Base-by-base conservation (phyloP, 2,797 vertebrate species). In the Salarias fasciatus region DNA sequence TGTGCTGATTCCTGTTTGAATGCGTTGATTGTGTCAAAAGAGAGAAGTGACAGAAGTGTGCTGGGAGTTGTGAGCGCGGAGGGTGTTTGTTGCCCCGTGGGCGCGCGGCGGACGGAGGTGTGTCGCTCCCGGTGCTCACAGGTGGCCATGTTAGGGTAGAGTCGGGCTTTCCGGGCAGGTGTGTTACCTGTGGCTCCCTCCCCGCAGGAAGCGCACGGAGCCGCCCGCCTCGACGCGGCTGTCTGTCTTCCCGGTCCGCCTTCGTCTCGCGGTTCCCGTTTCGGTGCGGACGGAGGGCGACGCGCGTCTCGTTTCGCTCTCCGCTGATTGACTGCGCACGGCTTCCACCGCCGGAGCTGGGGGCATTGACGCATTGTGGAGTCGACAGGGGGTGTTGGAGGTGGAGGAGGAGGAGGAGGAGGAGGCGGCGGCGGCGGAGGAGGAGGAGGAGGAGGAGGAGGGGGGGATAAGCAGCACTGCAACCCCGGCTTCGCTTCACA, bases 311-410 rank as follows among this genome's bases (percentile, higher is more conserved):
- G 43, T 73, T 85, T 80, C n/a, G 82, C 78, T 65, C 65, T 85
- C 73, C 77, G 53, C 74, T 82, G 84, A 86, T 24, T 82, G 81
- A 85, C 80, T 88, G 88, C 82, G 83, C 84, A 80, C 84, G 56
- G 82, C 81, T 77, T 80, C 61, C 82, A 71, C 69, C 75, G 65
- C 53, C 75, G 64, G 75, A 84, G 80, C 85, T 83, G 64, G 61
- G 78, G 81, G 72, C 80, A 79, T 59, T 91, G 88, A 89, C 88
- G 90, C 88, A 91, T 83, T 87, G 89, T 86, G 88, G 88, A 86
- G 79, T 85, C 84, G 82, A 89, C 88, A 82, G 80, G 83, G 77
- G 70, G 75, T 12, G 18, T 18, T 18, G 18, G 18, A 3, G 18
- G 18, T 3, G 18, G 18, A 24, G 18, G 18, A 2, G 18, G 18